phyloP scores from a whole-genome alignment of 2,113 vertebrate species.

The Dipodomys merriami region DNA sequence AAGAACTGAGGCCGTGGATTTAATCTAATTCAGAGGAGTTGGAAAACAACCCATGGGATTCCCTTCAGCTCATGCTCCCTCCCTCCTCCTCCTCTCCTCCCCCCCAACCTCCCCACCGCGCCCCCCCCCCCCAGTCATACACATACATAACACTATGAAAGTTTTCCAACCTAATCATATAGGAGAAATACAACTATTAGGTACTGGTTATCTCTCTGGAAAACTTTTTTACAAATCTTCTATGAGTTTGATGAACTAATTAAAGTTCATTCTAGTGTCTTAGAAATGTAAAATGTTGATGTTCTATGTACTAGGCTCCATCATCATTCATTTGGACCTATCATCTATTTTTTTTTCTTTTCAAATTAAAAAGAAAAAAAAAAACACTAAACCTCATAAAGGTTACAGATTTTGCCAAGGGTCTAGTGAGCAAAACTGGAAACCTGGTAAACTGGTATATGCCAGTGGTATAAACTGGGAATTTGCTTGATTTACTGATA shows the following conservation, averaged over 20 bases:
- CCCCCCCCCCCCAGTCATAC: no score
- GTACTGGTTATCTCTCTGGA: conserved; percentile 25
- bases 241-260: conserved; percentile 42
- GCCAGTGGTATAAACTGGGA: neutral
- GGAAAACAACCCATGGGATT: neutral
- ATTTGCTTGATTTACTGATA: neutral
- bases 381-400: neutral
- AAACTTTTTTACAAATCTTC: conserved; percentile 30
- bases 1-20: conserved; percentile 46
- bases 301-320: conserved; percentile 2
- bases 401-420: neutral
- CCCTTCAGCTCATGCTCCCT: neutral
- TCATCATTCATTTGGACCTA: neutral
- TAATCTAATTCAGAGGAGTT: conserved; percentile 20
- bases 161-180: neutral
- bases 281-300: conserved; percentile 42
- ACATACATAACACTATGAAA: neutral
- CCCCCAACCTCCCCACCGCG: no score
- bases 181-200: conserved; percentile 35
- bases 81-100: neutral
- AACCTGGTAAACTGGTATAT: neutral
- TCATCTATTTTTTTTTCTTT: neutral
- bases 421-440: neutral
- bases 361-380: neutral
- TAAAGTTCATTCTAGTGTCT: conserved; percentile 24